phyloP scores from a whole-genome alignment of 2,888 invertebrate species.

The Pterobdella sp. region DNA sequence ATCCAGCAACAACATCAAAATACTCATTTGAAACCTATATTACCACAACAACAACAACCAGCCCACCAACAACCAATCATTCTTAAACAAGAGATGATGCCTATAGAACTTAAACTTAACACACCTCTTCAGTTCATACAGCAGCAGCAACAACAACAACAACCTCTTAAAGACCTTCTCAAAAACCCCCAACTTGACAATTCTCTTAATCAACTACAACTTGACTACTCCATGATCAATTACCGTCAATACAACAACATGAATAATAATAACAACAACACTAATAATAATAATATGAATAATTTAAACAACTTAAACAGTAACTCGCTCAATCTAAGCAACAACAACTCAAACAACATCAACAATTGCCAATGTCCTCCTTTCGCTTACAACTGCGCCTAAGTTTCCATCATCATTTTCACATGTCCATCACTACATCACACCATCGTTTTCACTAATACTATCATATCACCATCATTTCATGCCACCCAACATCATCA shows the following conservation, averaged over 20 bases:
- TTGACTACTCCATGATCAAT: conserved; percentile 1
- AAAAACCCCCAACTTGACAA: not conserved
- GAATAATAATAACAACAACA: conserved; percentile 1
- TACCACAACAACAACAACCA: conserved; percentile 20
- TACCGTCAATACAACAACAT: conserved; percentile 5
- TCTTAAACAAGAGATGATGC: conserved; percentile 25
- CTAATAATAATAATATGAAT: not conserved
- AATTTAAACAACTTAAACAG: conserved; percentile 2
- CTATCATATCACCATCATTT: not conserved
- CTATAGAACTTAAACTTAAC: conserved; percentile 18
- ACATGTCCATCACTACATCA: not conserved
- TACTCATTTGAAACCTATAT: not conserved
- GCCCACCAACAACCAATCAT: not conserved
- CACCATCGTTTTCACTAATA: not conserved
- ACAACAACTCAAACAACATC: not conserved
- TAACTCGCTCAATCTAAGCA: not conserved
- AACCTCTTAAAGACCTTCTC: conserved; percentile 12
- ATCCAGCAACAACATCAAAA: conserved; percentile 15
- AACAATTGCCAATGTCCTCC: conserved; percentile 7
- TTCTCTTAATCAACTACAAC: conserved; percentile 7
- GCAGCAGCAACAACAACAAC: conserved; percentile 17
- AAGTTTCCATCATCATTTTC: not conserved
- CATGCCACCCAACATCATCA: not conserved
- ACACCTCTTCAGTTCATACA: conserved; percentile 17
- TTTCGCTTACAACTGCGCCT: conserved; percentile 10